These are phyloP conservation scores for Apostichopus parvimensis DNA, from an alignment of 35 echinoderm and acorn worm genomes.

Conservation along the genomic window DNA sequence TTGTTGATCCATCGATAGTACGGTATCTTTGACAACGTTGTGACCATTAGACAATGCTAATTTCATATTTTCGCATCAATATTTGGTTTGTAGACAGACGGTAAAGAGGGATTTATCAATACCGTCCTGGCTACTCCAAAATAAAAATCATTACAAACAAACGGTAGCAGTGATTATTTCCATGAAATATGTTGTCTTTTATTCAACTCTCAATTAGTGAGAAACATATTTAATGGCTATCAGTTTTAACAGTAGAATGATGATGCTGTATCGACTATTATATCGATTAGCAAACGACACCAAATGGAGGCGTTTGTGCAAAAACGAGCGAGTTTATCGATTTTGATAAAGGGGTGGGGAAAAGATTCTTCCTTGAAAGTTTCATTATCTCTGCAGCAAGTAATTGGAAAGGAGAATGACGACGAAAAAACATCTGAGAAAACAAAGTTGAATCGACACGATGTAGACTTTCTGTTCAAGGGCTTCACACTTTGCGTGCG, in stretches of 20 bases:
- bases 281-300: slow-evolving; percentile 20
- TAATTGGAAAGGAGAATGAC: slow-evolving; percentile 23
- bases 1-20: too few relatives aligned
- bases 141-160: not conserved
- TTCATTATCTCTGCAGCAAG: slow-evolving; percentile 31
- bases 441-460: slow-evolving; percentile 29
- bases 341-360: slow-evolving; percentile 6
- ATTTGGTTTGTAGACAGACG: too few relatives aligned
- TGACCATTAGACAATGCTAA: too few relatives aligned
- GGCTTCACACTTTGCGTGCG: slow-evolving; percentile 51
- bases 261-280: not conserved
- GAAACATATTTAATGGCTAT: slow-evolving; percentile 39
- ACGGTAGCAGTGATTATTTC: not conserved
- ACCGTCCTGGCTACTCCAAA: too few relatives aligned
- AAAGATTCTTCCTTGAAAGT: slow-evolving; percentile 35
- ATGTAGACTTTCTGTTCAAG: slow-evolving; percentile 42
- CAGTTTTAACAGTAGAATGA: slow-evolving; percentile 12
- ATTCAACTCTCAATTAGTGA: not conserved
- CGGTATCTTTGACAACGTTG: too few relatives aligned
- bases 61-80: too few relatives aligned
- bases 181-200: not conserved
- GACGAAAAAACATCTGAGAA: slow-evolving; percentile 36
- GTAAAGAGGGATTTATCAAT: too few relatives aligned
- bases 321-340: slow-evolving; percentile 35
- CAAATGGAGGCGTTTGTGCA: not conserved